phyloP scores from a whole-genome alignment of 2,113 vertebrate species.

The Halcyon senegalensis region DNA sequence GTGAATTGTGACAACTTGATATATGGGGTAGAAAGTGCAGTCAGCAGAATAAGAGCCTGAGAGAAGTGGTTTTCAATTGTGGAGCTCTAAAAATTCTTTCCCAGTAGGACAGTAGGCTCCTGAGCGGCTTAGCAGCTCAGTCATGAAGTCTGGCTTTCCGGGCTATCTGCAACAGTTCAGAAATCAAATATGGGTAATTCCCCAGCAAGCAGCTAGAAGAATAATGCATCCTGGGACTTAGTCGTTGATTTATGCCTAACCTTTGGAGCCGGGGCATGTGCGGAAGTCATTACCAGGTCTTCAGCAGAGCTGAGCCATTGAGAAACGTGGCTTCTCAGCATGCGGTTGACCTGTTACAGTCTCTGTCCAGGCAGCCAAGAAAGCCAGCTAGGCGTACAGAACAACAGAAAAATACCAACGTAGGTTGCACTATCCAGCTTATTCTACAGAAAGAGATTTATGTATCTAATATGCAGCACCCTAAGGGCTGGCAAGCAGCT shows the following conservation, averaged over 20 bases:
- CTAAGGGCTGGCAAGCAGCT: neutral
- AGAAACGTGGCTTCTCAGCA: neutral
- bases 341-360: neutral
- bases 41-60: neutral
- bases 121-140: neutral
- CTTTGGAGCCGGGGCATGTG: neutral
- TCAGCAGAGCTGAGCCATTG: neutral
- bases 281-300: neutral
- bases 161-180: neutral
- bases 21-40: constrained; percentile 7
- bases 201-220: neutral
- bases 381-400: neutral
- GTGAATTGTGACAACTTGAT: constrained; percentile 16
- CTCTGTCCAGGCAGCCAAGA: neutral
- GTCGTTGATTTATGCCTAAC: neutral
- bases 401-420: neutral
- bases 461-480: neutral
- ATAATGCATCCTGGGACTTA: neutral
- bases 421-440: neutral
- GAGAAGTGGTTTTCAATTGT: constrained; percentile 24
- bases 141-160: neutral
- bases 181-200: neutral
- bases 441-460: neutral
- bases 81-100: neutral
- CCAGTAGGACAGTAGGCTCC: neutral